These are phyloP conservation scores for Cyaniris semiargus DNA, from an alignment of 2,888 invertebrate genomes.

Conservation along the genomic window DNA sequence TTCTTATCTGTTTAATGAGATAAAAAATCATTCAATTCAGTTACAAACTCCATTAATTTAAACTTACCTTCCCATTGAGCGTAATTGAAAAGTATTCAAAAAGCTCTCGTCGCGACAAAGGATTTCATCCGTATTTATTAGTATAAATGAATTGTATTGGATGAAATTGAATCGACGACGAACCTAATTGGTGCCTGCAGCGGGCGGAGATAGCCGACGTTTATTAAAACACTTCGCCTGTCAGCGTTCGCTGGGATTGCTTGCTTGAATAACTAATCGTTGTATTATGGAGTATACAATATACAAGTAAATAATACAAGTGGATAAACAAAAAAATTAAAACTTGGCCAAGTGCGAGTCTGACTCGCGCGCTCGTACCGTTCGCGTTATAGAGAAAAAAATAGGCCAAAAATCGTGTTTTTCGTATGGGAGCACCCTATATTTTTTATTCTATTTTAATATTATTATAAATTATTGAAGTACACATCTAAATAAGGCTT, in stretches of 20 bases:
- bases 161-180: conserved; percentile 8
- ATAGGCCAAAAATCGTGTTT: no score
- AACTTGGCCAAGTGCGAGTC: no score
- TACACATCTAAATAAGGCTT: no score
- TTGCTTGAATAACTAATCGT: neutral
- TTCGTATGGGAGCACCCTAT: no score
- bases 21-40: neutral
- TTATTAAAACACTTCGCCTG: neutral
- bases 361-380: no score
- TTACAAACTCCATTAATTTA: neutral
- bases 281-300: neutral
- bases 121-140: conserved; percentile 17
- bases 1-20: neutral
- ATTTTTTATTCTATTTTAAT: no score
- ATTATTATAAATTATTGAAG: no score
- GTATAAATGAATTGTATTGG: conserved; percentile 16
- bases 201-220: neutral
- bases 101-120: neutral
- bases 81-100: neutral
- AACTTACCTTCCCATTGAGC: neutral
- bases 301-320: no score
- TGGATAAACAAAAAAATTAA: no score
- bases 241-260: neutral
- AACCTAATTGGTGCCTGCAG: conserved; percentile 8
- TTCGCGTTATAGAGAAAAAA: no score